These are phyloP conservation scores for Drosophila antonietae DNA, from an alignment of 2,888 invertebrate species.

Conservation along the genomic window DNA sequence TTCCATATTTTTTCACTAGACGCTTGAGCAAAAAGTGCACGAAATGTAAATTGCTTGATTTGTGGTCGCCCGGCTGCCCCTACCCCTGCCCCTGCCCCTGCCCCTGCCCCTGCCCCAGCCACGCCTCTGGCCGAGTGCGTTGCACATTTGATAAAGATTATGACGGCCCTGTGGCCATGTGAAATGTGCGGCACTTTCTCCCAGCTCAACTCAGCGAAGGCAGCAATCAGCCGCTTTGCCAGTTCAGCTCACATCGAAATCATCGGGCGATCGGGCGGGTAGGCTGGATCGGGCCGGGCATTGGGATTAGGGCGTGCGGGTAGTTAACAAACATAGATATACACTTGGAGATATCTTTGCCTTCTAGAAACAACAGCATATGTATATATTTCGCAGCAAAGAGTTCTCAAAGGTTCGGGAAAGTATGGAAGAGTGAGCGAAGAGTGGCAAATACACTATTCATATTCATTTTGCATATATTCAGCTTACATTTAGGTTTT, in stretches of 20 bases:
- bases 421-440: background rate
- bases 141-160: conserved; percentile 64
- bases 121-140: conserved; percentile 14
- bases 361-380: background rate
- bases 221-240: conserved; percentile 34
- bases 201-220: conserved; percentile 14
- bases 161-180: conserved; percentile 65
- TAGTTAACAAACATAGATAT: background rate
- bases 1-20: conserved; percentile 45
- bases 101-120: too few species aligned
- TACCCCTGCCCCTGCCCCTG: too few species aligned
- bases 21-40: conserved; percentile 50
- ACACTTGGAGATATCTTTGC: background rate
- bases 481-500: background rate
- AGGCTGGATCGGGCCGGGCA: background rate
- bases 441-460: background rate
- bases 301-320: conserved; percentile 7
- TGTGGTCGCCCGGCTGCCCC: conserved; percentile 30
- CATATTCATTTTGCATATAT: background rate
- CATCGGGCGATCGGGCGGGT: background rate
- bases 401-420: background rate
- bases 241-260: conserved; percentile 51
- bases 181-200: conserved; percentile 74
- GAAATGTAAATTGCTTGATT: conserved; percentile 75
- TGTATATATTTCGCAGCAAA: background rate